A percentile compares a stretch with the other conserved stretches of the same genome.
Evolutionary conservation across 2,113 vertebrate species (phyloP).

Genomic region (Nibea coibor): DNA sequence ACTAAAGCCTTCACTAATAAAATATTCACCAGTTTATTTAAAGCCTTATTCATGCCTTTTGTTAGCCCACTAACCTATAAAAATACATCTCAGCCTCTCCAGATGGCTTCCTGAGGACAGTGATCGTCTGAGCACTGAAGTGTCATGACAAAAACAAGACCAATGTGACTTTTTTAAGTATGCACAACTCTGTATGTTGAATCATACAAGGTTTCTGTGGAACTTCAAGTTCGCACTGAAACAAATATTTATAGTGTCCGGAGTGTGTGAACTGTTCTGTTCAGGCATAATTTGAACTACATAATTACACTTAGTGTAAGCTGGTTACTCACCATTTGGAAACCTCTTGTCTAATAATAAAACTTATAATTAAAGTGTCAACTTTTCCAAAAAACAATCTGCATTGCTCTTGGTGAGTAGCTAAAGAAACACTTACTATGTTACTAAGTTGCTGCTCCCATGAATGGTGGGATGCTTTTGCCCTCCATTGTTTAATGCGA

Average conservation of each 20-base stretch:
- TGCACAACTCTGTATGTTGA: not conserved
- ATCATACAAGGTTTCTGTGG: not conserved
- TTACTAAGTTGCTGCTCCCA: not conserved
- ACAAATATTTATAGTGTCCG: not conserved
- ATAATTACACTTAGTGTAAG: not conserved
- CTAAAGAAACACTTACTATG: not conserved
- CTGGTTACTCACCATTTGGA: not conserved
- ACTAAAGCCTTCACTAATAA: slow-evolving; percentile 38
- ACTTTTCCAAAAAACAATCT: not conserved
- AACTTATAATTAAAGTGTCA: too few species aligned
- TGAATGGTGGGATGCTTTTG: slow-evolving; percentile 41
- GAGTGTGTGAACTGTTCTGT: not conserved
- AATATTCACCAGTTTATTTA: slow-evolving; percentile 57
- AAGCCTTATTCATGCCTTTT: slow-evolving; percentile 16
- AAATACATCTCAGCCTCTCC: slow-evolving; percentile 15
- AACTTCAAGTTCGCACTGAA: too few species aligned
- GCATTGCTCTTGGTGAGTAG: not conserved
- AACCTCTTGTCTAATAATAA: not conserved
- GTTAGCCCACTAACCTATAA: slow-evolving; percentile 49
- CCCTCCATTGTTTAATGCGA: slow-evolving; percentile 56
- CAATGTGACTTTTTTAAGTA: not conserved
- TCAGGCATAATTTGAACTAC: not conserved
- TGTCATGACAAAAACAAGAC: not conserved
- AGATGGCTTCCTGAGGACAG: not conserved
- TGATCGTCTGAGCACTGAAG: not conserved